A percentile compares a stretch with the other conserved stretches of the same genome.
These are phyloP conservation scores for Rallus crepitans DNA, from an alignment of 2,797 vertebrate genomes.

Conservation along the genomic window DNA sequence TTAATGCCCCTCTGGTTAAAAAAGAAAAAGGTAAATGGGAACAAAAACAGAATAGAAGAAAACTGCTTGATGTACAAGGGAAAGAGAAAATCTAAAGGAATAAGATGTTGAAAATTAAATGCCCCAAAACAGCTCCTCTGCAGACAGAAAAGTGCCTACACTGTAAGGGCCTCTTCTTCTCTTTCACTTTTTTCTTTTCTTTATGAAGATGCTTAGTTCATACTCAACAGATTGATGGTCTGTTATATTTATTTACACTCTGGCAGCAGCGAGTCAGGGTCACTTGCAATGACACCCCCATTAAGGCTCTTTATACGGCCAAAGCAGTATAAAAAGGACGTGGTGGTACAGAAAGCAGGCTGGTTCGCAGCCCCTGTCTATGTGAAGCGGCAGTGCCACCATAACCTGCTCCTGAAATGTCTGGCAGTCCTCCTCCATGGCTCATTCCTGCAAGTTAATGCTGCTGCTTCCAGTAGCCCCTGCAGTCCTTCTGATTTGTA, in stretches of 20 bases:
- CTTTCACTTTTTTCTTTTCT: neutral
- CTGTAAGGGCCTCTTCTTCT: neutral
- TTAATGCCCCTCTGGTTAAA: slow-evolving; percentile 16
- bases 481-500: neutral
- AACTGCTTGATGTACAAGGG: neutral
- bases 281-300: neutral
- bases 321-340: neutral
- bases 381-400: neutral
- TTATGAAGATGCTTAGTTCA: neutral
- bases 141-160: neutral
- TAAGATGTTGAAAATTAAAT: neutral
- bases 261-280: neutral
- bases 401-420: neutral
- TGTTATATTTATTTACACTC: neutral
- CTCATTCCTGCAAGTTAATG: neutral
- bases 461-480: neutral
- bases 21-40: neutral
- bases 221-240: neutral
- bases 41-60: neutral
- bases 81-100: neutral
- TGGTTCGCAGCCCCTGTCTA: accelerated
- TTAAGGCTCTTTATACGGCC: neutral
- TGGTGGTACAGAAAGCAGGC: neutral
- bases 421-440: neutral
- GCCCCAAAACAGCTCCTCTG: neutral